Base-by-base conservation (phyloP, 2,888 invertebrate species). In the Iphiclides podalirius region DNA sequence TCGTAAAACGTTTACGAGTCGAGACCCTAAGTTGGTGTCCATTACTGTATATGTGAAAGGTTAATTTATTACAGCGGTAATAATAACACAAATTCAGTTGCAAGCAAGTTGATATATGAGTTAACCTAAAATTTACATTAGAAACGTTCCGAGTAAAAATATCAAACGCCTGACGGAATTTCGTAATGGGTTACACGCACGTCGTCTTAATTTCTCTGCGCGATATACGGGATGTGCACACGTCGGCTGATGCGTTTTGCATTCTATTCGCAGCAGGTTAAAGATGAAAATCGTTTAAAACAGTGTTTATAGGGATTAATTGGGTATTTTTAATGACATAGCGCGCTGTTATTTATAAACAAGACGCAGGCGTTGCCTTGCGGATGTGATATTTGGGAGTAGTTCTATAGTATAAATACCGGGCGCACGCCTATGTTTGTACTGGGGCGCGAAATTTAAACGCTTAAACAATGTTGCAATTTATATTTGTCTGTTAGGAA, bases 341-440 rank as follows among this genome's bases (percentile, higher is more conserved):
- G 64, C 70, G 64, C 65, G 62, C 39, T 1, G 26, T 65, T 82
- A 79, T 82, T 78, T 75, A 74, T 79, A 79, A 74, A 79, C 65
- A 72, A 72, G n/a, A n/a, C n/a, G n/a, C n/a, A n/a, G n/a, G n/a
- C n/a, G n/a, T n/a, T n/a, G n/a, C n/a, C n/a, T n/a, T n/a, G n/a
- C n/a, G n/a, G n/a, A n/a, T n/a, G n/a, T n/a, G n/a, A n/a, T n/a
- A n/a, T n/a, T n/a, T n/a, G n/a, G n/a, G n/a, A n/a, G n/a, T n/a
- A n/a, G n/a, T n/a, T n/a, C n/a, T n/a, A n/a, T n/a, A n/a, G n/a
- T n/a, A n/a, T n/a, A n/a, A n/a, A n/a, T n/a, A n/a, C n/a, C n/a
- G n/a, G n/a, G n/a, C n/a, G n/a, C n/a, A n/a, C n/a, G n/a, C n/a
- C n/a, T n/a, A n/a, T n/a, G n/a, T n/a, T n/a, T n/a, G n/a, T n/a